A percentile compares a stretch with the other conserved stretches of the same genome.
These are phyloP conservation scores for Sminthurinus aureus DNA, from an alignment of 2,888 invertebrate genomes.

Conservation along the genomic window DNA sequence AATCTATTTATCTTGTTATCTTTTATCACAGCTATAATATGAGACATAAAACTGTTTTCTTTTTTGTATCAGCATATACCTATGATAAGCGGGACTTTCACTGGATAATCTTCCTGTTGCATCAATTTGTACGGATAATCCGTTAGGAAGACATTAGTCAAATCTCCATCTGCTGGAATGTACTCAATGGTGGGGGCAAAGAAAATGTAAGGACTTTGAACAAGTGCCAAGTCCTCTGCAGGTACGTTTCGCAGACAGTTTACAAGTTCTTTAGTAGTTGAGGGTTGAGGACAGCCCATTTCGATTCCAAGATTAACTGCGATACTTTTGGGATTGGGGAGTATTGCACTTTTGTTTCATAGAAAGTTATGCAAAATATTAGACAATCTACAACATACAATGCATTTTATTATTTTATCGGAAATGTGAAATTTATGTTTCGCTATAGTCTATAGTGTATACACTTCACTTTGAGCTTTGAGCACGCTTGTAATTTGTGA, in stretches of 20 bases:
- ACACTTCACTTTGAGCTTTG: too few relatives aligned
- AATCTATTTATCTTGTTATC: not conserved
- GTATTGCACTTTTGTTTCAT: not conserved
- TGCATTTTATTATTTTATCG: too few relatives aligned
- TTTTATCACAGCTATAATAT: too few relatives aligned
- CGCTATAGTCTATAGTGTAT: too few relatives aligned
- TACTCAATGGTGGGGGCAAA: not conserved
- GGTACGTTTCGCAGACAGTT: not conserved
- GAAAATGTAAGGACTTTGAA: not conserved
- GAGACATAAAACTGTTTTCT: too few relatives aligned
- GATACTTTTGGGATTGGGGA: not conserved
- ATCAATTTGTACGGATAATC: slow-evolving; percentile 18
- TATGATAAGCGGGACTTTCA: slow-evolving; percentile 30
- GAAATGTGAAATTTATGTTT: too few relatives aligned
- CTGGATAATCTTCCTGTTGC: not conserved
- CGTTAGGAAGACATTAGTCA: not conserved
- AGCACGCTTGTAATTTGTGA: too few relatives aligned
- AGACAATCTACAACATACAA: too few relatives aligned
- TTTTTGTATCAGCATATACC: slow-evolving; percentile 10
- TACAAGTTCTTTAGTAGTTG: not conserved
- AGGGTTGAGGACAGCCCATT: not conserved
- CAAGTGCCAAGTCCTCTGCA: not conserved
- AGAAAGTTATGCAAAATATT: too few relatives aligned
- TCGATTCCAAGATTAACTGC: not conserved
- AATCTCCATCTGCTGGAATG: slow-evolving; percentile 9